Percentiles rank a stretch among this genome's conserved stretches.
Conservation (phyloP, 2,797 vertebrate genomes). For the Macropodus opercularis region DNA sequence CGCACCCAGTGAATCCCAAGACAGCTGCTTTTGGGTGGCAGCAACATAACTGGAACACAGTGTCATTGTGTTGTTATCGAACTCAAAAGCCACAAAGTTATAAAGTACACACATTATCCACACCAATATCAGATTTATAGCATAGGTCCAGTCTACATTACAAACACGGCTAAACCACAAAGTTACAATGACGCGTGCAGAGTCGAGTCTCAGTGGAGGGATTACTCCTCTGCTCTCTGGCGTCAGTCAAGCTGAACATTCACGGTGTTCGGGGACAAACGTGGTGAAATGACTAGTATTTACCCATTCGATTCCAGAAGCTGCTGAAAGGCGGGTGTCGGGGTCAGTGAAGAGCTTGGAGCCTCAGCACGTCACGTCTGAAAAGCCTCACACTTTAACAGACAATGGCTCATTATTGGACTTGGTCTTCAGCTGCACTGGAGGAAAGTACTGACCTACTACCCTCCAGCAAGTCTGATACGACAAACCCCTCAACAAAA, state of each 20-base stretch:
- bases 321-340: slow-evolving; percentile 36
- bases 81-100: not conserved
- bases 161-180: not conserved
- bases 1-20: slow-evolving; percentile 38
- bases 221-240: slow-evolving; percentile 19
- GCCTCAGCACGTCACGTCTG: slow-evolving; percentile 10
- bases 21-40: slow-evolving; percentile 20
- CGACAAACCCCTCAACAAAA: not conserved
- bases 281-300: slow-evolving; percentile 28
- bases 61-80: slow-evolving; percentile 1
- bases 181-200: not conserved
- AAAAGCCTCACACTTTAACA: slow-evolving; percentile 27
- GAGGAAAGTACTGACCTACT: not conserved
- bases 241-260: slow-evolving; percentile 22
- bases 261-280: slow-evolving; percentile 1
- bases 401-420: slow-evolving; percentile 38
- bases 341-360: slow-evolving; percentile 34
- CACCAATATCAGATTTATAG: not conserved
- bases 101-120: slow-evolving; percentile 12
- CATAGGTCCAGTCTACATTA: not conserved
- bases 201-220: not conserved
- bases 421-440: slow-evolving; percentile 14
- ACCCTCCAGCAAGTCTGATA: not conserved
- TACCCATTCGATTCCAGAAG: slow-evolving; percentile 42
- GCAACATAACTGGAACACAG: slow-evolving; percentile 26